Evolutionary conservation across 2,797 vertebrate genomes (phyloP), one percentile per base, ranked within the genome.

Genomic region (Natrix natrix): DNA sequence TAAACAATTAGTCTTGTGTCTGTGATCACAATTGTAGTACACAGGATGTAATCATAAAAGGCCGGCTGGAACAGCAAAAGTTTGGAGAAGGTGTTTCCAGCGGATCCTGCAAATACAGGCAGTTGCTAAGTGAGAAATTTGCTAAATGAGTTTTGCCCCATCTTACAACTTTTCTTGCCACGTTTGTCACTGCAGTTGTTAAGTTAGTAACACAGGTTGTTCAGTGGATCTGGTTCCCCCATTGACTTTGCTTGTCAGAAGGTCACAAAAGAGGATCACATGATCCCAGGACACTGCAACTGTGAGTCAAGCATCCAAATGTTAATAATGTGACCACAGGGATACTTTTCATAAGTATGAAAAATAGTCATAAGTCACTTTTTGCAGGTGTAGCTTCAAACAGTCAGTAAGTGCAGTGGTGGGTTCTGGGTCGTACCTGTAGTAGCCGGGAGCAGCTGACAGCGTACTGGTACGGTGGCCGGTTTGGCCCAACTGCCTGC

Each of bases 21-120:
- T 0, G 43, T 89, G 91, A n/a, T 93, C 69, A 87, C 86, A 93
- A 95, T 93, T 92, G 37, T 56, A 94, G 74, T n/a, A 74, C 4
- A 92, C 4, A 93, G 0, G 37, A 52, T 52, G 57, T 92, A n/a
- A 24, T 78, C 2, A 1, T 24, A 63, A 91, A 95, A 61, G 94
- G 91, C 88, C 22, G 32, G 37, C 93, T 91, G 16, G 91, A 90
- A 90, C 37, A 56, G 0, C 0, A 54, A 78, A 52, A 63, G 52
- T 74, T 83, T 37, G 32, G 13, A 54, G 26, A 52, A 26, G 48
- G 86, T 93, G 86, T 17, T 8, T 26, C 66, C 24, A 48, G n/a
- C 37, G 5, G 7, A 26, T 20, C 0, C 7, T 63, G 92, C 83
- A 28, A 20, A n/a, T 92, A 13, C 28, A 66, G 63, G 63, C n/a